Conservation (phyloP, 2,797 vertebrate genomes). For the Rhinella marina region DNA sequence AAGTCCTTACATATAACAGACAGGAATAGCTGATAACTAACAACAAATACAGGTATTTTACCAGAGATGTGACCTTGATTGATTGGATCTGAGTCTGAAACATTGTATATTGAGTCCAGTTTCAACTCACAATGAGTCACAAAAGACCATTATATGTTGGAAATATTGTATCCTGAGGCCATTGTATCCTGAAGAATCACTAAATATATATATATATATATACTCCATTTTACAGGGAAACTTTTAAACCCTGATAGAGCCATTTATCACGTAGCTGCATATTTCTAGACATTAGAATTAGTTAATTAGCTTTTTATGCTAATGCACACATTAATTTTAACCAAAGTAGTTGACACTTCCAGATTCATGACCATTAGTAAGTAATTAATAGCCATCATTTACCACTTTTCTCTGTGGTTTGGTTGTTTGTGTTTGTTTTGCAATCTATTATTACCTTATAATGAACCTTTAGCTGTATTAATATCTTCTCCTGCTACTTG, state of each 20-base stretch:
- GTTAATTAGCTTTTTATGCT: constrained; percentile 41
- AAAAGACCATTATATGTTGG: no score
- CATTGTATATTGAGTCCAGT: no score
- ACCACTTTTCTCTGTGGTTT: constrained; percentile 26
- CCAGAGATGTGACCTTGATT: no score
- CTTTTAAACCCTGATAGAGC: background rate
- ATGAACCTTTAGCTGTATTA: background rate
- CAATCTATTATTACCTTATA: constrained; percentile 6
- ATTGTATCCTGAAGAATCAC: no score
- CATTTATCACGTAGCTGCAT: background rate
- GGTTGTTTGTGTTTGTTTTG: constrained; percentile 15
- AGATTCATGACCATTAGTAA: constrained; percentile 14
- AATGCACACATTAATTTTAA: constrained; percentile 19
- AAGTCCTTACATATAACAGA: no score
- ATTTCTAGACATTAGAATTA: constrained; percentile 15
- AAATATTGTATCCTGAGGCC: no score
- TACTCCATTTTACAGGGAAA: background rate
- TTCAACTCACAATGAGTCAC: no score
- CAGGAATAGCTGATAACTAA: no score
- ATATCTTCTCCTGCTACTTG: constrained; percentile 17
- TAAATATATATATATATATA: background rate
- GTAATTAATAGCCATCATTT: constrained; percentile 44
- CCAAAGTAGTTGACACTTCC: constrained; percentile 24
- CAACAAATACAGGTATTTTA: no score
- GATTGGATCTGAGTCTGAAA: no score